Base-by-base conservation (phyloP, 2,888 invertebrate genomes). In the Phania funesta region DNA sequence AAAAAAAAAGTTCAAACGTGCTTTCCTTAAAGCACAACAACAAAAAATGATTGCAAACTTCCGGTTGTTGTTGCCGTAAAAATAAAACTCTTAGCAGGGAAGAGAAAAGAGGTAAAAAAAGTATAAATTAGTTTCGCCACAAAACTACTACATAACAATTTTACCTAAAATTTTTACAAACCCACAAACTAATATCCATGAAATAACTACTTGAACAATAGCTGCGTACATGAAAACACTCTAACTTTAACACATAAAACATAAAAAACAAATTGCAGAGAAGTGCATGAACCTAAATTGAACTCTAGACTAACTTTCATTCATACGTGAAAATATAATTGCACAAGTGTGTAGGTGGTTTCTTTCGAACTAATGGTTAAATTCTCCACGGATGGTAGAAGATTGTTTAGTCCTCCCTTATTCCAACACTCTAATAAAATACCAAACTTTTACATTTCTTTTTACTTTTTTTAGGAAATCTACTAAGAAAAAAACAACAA, bases 51-150 rank as follows among this genome's bases (percentile, higher is more conserved):
- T 74, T 62, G 48, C 60, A 41, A 67, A 67, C 60, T 62, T 73
- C 65, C 67, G 73, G 22, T 56, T 56, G 29, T 20, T 64, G 44
- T 74, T 79, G 18, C n/a, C 50, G n/a, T n/a, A 29, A 70, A 70
- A 18, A 70, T 9, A 60, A 71, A 58, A 71, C 56, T 44, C 44
- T 13, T n/a, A 4, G 8, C 13, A 26, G 29, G 16, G 29, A 24
- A n/a, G 13, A 22, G 7, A 20, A 46, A 62, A 62, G 41, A 50
- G 38, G 3, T 11, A 50, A 29, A 41, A n/a, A n/a, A n/a, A n/a
- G n/a, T n/a, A 68, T 52, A 82, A 82, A 74, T 81, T 81, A 64
- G 68, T 77, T 77, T 68, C 54, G 67, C 73, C 68, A 74, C 68
- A 77, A 77, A 68, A 46, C 35, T 46, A 68, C 56, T 62, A 68